Evolutionary conservation across 2,113 vertebrate genomes (phyloP).

Genomic region (Aegotheles bennettii): DNA sequence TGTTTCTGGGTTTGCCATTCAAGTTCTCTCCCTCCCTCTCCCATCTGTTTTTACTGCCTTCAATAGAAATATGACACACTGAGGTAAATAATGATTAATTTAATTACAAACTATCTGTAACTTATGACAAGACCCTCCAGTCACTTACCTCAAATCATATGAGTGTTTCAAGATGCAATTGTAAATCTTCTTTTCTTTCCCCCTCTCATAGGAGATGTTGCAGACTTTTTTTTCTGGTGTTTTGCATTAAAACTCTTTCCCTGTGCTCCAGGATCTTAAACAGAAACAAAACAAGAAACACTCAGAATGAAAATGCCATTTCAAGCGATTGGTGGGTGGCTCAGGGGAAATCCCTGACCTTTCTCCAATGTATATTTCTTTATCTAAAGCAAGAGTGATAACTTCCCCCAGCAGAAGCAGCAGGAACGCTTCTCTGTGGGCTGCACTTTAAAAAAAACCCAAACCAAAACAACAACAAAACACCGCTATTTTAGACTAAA

Average conservation of each 20-base stretch:
- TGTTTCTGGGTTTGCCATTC: neutral
- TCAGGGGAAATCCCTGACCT: conserved; percentile 74
- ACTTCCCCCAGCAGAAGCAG: conserved; percentile 28
- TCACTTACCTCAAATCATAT: conserved; percentile 68
- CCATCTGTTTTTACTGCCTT: neutral
- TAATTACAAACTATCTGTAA: conserved; percentile 23
- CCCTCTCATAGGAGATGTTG: conserved; percentile 15
- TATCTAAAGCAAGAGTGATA: conserved; percentile 62
- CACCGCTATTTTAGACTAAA: neutral
- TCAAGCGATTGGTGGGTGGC: conserved; percentile 53
- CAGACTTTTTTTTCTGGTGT: conserved; percentile 37
- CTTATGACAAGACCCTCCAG: neutral
- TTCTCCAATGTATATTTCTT: conserved; percentile 56
- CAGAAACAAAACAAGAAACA: conserved; percentile 65
- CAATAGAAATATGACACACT: neutral
- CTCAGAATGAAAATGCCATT: conserved; percentile 73
- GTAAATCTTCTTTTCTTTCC: conserved; percentile 1
- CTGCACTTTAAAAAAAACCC: neutral
- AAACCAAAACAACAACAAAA: neutral
- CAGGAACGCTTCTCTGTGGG: conserved; percentile 6
- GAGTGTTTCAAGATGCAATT: conserved; percentile 47
- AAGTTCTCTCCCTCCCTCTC: neutral
- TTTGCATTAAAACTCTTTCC: conserved; percentile 53
- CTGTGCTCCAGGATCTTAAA: conserved; percentile 66
- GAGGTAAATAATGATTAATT: neutral